Conservation (phyloP, 92 coral and sea anemone species). For the Blastomussa wellsi region DNA sequence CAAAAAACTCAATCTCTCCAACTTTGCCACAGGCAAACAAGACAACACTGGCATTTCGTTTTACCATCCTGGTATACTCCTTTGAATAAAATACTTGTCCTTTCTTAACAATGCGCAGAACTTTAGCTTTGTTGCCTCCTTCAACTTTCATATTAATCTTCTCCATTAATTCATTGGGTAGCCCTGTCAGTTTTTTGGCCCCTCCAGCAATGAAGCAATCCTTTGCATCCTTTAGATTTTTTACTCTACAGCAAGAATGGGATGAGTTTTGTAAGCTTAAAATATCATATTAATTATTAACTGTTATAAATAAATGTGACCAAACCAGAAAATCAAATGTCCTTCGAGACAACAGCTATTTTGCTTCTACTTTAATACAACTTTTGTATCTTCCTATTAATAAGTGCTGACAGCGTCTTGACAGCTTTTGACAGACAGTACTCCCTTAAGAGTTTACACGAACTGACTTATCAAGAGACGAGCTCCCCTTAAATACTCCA, state of each 20-base stretch:
- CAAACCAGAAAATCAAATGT: not conserved
- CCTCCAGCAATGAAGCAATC: slow-evolving; percentile 61
- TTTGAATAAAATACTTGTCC: slow-evolving; percentile 55
- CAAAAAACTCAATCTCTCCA: slow-evolving; percentile 54
- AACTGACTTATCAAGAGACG: too few relatives aligned
- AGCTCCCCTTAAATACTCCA: too few relatives aligned
- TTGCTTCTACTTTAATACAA: too few relatives aligned
- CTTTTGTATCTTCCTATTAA: too few relatives aligned
- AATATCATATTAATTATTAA: not conserved
- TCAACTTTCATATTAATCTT: slow-evolving; percentile 5
- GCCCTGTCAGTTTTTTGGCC: slow-evolving; percentile 40
- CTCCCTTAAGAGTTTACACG: too few relatives aligned
- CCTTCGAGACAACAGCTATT: too few relatives aligned
- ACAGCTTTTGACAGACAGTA: too few relatives aligned
- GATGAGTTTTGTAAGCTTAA: not conserved
- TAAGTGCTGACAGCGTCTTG: too few relatives aligned
- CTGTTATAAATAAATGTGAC: too few relatives aligned
- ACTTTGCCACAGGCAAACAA: slow-evolving; percentile 46
- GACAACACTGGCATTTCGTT: slow-evolving; percentile 48
- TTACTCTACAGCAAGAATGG: slow-evolving; percentile 13
- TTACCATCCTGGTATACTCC: slow-evolving; percentile 59
- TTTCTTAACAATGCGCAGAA: slow-evolving; percentile 23
- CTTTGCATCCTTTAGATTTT: slow-evolving; percentile 56
- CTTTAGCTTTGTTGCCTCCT: slow-evolving; percentile 31
- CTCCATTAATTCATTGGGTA: slow-evolving; percentile 33